Conservation (phyloP, 2,797 vertebrate species). For the Molossus molossus region DNA sequence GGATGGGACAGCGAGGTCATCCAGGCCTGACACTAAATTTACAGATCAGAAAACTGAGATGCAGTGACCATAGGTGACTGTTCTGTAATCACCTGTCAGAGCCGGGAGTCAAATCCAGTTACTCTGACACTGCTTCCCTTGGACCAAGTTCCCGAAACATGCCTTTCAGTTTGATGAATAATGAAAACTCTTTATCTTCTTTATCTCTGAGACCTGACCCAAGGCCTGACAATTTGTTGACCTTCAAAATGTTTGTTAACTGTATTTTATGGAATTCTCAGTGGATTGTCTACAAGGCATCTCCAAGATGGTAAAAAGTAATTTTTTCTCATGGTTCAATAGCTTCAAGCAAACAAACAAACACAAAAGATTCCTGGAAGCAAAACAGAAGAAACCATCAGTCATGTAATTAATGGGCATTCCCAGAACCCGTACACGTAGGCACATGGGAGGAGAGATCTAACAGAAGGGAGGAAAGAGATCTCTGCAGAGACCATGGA, state of each 20-base stretch:
- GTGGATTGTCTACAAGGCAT: conserved; percentile 5
- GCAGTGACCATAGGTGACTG: neutral
- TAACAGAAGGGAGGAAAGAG: neutral
- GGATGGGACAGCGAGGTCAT: fast-evolving
- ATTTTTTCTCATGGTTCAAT: conserved; percentile 9
- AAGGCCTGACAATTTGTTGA: neutral
- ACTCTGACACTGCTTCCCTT: conserved; percentile 16
- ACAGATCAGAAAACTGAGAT: neutral
- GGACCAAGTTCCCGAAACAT: neutral
- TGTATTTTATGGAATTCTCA: neutral
- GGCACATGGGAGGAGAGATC: neutral
- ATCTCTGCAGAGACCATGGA: conserved; percentile 30
- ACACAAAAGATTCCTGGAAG: neutral
- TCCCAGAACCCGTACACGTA: neutral
- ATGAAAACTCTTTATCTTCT: conserved; percentile 28
- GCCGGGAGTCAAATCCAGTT: neutral
- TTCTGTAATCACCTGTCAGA: neutral
- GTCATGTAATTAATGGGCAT: neutral
- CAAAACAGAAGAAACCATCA: neutral
- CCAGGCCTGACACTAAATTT: neutral
- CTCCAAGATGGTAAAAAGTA: neutral
- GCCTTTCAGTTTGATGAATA: neutral
- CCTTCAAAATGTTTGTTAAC: conserved; percentile 33
- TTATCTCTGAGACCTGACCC: neutral
- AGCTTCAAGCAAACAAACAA: neutral